Evolutionary conservation across 2,888 invertebrate species (phyloP).

Genomic region (Galerucella pusilla): DNA sequence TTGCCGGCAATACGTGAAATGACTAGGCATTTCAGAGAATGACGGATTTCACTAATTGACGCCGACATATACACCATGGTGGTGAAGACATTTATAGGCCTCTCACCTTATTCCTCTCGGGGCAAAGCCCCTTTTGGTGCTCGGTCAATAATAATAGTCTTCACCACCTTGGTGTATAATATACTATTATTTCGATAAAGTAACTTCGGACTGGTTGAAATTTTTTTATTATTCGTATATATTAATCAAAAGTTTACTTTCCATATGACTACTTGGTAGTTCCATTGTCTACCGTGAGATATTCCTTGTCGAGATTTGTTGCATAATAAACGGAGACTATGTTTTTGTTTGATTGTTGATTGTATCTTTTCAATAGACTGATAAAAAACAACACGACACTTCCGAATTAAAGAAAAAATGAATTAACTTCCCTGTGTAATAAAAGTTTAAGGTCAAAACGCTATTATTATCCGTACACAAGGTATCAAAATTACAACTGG

Average conservation of each 20-base stretch:
- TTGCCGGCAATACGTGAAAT: no score
- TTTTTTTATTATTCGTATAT: no score
- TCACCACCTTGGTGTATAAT: no score
- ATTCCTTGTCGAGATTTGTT: neutral
- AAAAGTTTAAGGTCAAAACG: slow-evolving; percentile 8
- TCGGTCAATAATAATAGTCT: no score
- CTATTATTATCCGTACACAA: neutral
- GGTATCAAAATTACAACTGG: neutral
- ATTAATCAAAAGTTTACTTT: neutral
- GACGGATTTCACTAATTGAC: no score
- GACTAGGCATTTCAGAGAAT: no score
- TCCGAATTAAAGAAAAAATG: slow-evolving; percentile 5
- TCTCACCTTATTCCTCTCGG: no score
- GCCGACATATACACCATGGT: no score
- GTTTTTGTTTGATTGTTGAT: slow-evolving; percentile 10
- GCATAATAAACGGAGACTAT: neutral
- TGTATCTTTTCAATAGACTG: slow-evolving; percentile 2
- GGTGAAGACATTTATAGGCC: no score
- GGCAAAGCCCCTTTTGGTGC: no score
- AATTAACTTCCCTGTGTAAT: neutral
- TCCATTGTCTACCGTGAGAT: neutral
- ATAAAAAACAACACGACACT: neutral
- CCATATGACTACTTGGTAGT: neutral
- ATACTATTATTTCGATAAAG: no score
- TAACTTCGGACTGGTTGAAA: no score